phyloP scores from a whole-genome alignment of 1,140 invertebrate genomes.

The Heliconius melpomene region DNA sequence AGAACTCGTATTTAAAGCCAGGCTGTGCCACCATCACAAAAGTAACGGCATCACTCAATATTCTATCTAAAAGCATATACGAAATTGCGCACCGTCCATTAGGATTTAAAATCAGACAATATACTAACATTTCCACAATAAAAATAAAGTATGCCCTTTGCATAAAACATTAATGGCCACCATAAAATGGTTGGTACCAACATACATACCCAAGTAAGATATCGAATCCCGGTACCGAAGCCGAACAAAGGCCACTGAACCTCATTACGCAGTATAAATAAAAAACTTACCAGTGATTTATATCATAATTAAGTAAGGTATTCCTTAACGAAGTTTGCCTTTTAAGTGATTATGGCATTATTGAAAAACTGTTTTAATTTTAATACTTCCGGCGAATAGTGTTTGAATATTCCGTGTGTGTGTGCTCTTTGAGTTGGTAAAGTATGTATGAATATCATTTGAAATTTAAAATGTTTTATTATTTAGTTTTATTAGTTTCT shows the following conservation, averaged over 20 bases:
- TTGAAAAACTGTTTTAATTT: slow-evolving; percentile 26
- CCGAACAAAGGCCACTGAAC: slow-evolving; percentile 29
- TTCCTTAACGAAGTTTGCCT: slow-evolving; percentile 40
- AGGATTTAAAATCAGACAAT: neutral
- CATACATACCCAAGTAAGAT: neutral
- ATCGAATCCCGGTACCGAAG: neutral
- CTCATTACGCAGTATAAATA: slow-evolving; percentile 28
- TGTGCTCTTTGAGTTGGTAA: neutral
- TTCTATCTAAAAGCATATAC: too few species aligned
- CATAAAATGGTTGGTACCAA: slow-evolving; percentile 8
- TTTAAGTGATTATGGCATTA: slow-evolving; percentile 38
- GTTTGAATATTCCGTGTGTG: neutral
- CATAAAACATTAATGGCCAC: slow-evolving; percentile 2
- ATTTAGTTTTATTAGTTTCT: too few species aligned
- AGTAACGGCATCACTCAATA: too few species aligned
- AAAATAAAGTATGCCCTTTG: neutral
- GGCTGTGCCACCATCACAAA: too few species aligned
- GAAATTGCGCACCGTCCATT: neutral
- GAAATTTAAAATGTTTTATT: too few species aligned
- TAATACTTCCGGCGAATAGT: slow-evolving; percentile 24
- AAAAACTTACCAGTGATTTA: slow-evolving; percentile 38
- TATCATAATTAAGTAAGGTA: slow-evolving; percentile 42
- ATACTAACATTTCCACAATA: neutral
- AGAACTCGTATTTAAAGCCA: too few species aligned
- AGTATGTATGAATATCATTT: neutral